Base-by-base conservation (phyloP, 2,797 vertebrate genomes). In the Arctocebus calabarensis region DNA sequence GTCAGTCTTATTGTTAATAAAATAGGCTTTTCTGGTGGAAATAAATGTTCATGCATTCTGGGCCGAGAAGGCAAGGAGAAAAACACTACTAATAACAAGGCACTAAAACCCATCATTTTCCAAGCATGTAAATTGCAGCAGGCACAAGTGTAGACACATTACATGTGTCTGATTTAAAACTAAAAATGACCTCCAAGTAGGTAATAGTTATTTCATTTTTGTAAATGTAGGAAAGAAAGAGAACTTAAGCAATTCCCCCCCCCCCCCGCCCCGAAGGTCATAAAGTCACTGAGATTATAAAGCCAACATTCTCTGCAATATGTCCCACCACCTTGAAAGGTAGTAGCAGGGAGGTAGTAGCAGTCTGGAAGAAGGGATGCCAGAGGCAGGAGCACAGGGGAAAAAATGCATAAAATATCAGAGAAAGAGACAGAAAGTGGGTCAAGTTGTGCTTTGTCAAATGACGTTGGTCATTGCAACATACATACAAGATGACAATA, bases 281-380 rank as follows among this genome's bases (percentile, higher is more conserved):
- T n/a, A 64, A 55, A 94, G 45, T 52, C 48, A 52, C 48, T 75
- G 16, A 17, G 27, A 90, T 89, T 92, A 84, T 71, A 84, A 77
- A 88, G 55, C 11, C n/a, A 3, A 32, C 22, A 13, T 37, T 64
- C 40, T 66, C 64, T 70, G 66, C 12, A 59, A 3, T 37, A 29
- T 13, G 3, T 13, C 11, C 64, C 16, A 34, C 0, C 48, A 45
- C 57, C 52, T 84, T 3, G 77, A 94, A 25, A 59, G n/a, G n/a
- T n/a, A n/a, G n/a, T n/a, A n/a, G 37, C 7, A 37, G 68, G 22
- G 52, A 48, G 45, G 14, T 0, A 73, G 37, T 25, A 10, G 23
- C 9, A 37, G 29, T 40, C 37, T 73, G 59, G 17, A 81, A 75
- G 16, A 34, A 82, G 82, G 64, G 3, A 17, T 37, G 6, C 20